These are phyloP conservation scores for Rhabdomys dilectus DNA, from an alignment of 2,113 vertebrate species.

Conservation along the genomic window DNA sequence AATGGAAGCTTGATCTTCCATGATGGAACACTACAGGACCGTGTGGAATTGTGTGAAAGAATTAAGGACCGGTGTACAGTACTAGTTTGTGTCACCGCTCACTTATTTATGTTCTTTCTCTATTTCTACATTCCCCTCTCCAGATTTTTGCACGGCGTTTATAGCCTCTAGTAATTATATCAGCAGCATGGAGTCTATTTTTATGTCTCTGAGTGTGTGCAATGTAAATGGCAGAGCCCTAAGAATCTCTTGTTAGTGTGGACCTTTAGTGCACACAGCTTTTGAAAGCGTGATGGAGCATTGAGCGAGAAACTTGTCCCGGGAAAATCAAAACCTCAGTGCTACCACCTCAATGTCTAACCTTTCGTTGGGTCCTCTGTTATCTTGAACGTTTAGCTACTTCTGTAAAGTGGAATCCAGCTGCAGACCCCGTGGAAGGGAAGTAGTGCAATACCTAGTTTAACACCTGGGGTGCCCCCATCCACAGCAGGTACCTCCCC, in stretches of 20 bases:
- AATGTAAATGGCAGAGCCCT: slow-evolving; percentile 71
- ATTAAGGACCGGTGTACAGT: slow-evolving; percentile 30
- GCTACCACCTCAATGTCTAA: not conserved
- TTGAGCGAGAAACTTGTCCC: not conserved
- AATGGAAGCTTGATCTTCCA: slow-evolving; percentile 23
- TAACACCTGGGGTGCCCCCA: not conserved
- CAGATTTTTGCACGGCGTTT: slow-evolving; percentile 58
- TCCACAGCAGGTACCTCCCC: not conserved
- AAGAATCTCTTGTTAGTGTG: slow-evolving; percentile 61
- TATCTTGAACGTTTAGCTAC: slow-evolving; percentile 41
- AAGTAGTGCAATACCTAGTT: not conserved
- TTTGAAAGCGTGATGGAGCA: slow-evolving; percentile 46
- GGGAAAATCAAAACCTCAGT: slow-evolving; percentile 54
- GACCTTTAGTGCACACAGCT: slow-evolving; percentile 56
- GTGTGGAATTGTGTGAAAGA: not conserved
- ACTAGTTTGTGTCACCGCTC: slow-evolving; percentile 56
- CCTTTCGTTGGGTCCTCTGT: slow-evolving; percentile 24
- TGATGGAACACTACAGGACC: not conserved
- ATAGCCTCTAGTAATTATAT: slow-evolving; percentile 78
- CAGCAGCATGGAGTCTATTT: slow-evolving; percentile 73
- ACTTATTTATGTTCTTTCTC: slow-evolving; percentile 72
- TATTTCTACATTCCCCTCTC: slow-evolving; percentile 65
- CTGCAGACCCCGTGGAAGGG: not conserved
- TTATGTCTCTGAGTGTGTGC: slow-evolving; percentile 71
- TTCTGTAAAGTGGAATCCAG: slow-evolving; percentile 23